phyloP scores from a whole-genome alignment of 2,888 invertebrate species.

The Leucoptera coffeella region DNA sequence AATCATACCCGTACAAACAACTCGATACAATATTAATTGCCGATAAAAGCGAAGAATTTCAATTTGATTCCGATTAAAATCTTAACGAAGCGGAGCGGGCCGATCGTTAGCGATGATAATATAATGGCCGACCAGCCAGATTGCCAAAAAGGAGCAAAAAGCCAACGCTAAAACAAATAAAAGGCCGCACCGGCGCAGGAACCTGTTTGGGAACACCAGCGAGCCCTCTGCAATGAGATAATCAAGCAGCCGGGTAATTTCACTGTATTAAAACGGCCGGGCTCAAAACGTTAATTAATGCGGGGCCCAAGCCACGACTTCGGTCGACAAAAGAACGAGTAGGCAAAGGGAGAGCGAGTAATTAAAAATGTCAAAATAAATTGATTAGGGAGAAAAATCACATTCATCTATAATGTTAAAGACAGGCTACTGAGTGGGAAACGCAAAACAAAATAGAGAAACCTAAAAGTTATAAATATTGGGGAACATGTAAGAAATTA shows the following conservation, averaged over 20 bases:
- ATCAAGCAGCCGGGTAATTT: conserved; percentile 38
- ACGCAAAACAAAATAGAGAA: no score
- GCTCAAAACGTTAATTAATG: no score
- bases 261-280: conserved; percentile 33
- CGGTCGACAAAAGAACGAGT: no score
- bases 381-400: no score
- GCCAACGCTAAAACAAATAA: conserved; percentile 50
- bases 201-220: conserved; percentile 24
- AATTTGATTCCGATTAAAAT: conserved; percentile 35
- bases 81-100: conserved; percentile 32
- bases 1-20: conserved; percentile 25
- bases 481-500: no score
- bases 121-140: conserved; percentile 19
- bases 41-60: conserved; percentile 23
- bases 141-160: conserved; percentile 48
- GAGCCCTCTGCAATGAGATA: conserved; percentile 24
- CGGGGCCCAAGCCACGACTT: no score
- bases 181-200: conserved; percentile 33
- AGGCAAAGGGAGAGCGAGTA: no score
- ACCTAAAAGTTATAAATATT: no score
- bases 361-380: no score
- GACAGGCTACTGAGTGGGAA: no score
- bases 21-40: conserved; percentile 17
- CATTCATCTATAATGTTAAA: no score
- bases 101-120: conserved; percentile 46